Conservation (phyloP, 2,797 vertebrate genomes). For the Tapera naevia region DNA sequence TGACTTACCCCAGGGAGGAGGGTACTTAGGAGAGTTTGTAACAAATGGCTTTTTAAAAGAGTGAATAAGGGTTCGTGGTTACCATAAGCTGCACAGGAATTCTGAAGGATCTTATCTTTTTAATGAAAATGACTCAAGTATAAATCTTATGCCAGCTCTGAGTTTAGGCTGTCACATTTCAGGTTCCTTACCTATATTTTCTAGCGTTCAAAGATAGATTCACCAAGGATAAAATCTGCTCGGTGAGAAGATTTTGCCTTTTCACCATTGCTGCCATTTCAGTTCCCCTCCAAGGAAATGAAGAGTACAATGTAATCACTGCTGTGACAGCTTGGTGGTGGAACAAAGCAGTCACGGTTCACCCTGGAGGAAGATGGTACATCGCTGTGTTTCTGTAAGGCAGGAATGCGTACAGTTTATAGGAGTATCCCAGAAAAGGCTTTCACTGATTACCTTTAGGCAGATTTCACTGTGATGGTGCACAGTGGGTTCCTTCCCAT, state of each 20-base stretch:
- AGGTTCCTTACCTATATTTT: neutral
- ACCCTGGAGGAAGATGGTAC: neutral
- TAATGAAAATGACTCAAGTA: constrained; percentile 52
- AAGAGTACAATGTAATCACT: neutral
- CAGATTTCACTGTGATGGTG: neutral
- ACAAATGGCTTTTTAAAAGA: constrained; percentile 32
- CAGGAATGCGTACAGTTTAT: neutral
- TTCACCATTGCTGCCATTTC: neutral
- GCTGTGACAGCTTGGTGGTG: neutral
- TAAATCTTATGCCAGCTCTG: neutral
- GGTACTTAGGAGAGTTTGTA: neutral
- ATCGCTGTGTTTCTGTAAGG: neutral
- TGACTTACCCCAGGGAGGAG: neutral
- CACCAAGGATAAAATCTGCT: neutral
- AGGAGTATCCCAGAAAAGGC: neutral
- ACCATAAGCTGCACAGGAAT: constrained; percentile 58
- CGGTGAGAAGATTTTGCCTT: neutral
- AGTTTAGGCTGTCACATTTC: neutral
- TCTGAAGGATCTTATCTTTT: constrained; percentile 70
- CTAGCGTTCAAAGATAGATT: neutral
- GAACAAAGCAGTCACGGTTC: neutral
- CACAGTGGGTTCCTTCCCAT: neutral
- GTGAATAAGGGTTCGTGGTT: constrained; percentile 9
- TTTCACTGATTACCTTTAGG: neutral
- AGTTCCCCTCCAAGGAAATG: neutral